Base-by-base conservation (phyloP, 2,113 vertebrate genomes). In the Noturus placidus region DNA sequence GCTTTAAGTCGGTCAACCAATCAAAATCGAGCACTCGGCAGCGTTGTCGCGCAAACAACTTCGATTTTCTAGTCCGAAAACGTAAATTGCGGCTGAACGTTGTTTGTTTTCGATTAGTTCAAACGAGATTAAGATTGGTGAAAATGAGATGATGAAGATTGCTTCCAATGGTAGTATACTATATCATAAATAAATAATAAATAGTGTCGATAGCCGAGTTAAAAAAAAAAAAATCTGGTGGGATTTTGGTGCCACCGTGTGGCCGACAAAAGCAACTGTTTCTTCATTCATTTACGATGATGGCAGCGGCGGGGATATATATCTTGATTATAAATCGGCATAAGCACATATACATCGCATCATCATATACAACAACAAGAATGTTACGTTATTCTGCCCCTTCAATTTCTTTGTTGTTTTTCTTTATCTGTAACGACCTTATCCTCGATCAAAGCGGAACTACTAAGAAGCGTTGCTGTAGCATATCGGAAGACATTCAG, bases 401-500 rank as follows among this genome's bases (percentile, higher is more conserved):
- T 69, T 30, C 4, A 14, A 2, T 38, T 72, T 74, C 70, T 14
- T 50, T 77, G 13, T 22, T 70, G 20, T 3, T 78, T 17, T 30
- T 78, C 4, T 19, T 52, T 78, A 30, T 22, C 8, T 4, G 17
- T 30, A 77, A 76, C 35, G 8, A 22, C 19, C 17, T 27, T n/a
- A 27, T 14, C 42, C 74, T 52, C 5, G 30, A 35, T 4, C 27
- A 38, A 22, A 17, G 13, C 83, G 67, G 83, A 84, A 84, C 83
- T 27, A 38, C 22, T 84, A 17, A 9, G 57, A 38, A 8, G 17
- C 0, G 17, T 27, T 10, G 65, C 5, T 84, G 83, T 84, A 27
- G 67, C 52, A 57, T 9, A 57, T 74, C 52, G 83, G 83, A 74
- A 35, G 83, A 38, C 8, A 38, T 72, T 84, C 11, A 72, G n/a